Evolutionary conservation across 2,113 vertebrate species (phyloP), one percentile per base, ranked within the genome.

Genomic region (Pomatostomus ruficeps): DNA sequence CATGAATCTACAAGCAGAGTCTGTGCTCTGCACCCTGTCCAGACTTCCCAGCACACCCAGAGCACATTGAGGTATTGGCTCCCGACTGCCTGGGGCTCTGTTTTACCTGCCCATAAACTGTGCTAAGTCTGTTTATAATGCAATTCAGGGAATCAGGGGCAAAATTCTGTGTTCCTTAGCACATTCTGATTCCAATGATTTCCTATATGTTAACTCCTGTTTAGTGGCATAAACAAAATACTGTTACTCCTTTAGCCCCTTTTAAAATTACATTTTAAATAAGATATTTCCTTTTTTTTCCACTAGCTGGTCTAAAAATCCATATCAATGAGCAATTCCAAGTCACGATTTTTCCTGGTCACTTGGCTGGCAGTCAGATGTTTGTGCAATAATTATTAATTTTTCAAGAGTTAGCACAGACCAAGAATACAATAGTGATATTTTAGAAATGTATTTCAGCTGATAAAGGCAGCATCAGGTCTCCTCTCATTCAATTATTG

Each of bases 161-260:
- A 54, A 88, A 75, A 54, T 45, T 6, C 40, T 12, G 14, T 13
- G 13, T 3, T 85, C 28, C 33, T 49, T 46, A 35, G 79, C 13
- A 51, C 38, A 70, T 35, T 70, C 16, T 8, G 4, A 51, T 85
- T 68, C 43, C 48, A 78, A 12, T 25, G 11, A 61, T 45, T 72
- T 38, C 23, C 58, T 49, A 0, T 9, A 10, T 16, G 4, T n/a
- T 52, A 40, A 15, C 11, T 79, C 22, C 20, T 48, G 19, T 40
- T 75, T 19, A 75, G 19, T 23, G 36, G 10, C 28, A 79, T 18
- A 33, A 76, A 26, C 10, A 74, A 77, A 89, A 49, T 6, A 58
- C 14, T 51, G 58, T 24, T 25, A 25, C 1, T 10, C 7, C 15
- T 9, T 17, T 2, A 29, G 0, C 2, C 6, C 12, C 23, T 15